phyloP scores from a whole-genome alignment of 2,113 vertebrate species.

The Drymodes brunneopygia region DNA sequence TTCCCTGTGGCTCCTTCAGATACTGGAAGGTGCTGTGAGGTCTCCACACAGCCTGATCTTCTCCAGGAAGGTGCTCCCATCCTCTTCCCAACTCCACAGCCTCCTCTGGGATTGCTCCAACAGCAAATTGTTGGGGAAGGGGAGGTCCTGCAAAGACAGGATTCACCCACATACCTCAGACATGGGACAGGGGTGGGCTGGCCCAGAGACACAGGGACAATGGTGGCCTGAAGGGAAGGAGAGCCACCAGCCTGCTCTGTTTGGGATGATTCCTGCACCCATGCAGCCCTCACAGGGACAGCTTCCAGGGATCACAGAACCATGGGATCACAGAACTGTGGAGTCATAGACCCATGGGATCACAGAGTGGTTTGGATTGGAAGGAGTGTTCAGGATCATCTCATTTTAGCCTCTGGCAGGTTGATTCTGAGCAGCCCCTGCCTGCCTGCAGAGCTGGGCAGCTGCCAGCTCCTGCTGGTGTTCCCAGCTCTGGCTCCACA shows the following conservation, averaged over 20 bases:
- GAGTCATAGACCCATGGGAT: not conserved
- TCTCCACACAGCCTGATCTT: not conserved
- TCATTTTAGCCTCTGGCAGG: not conserved
- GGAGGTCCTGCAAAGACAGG: not conserved
- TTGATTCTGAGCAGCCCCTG: not conserved
- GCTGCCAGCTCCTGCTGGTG: not conserved
- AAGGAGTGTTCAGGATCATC: not conserved
- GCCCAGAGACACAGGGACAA: not conserved
- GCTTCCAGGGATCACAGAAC: not conserved
- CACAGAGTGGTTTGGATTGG: not conserved
- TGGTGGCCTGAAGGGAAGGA: not conserved
- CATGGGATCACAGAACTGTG: too few species aligned
- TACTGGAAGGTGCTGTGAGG: not conserved
- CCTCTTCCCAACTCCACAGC: not conserved
- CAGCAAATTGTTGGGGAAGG: not conserved
- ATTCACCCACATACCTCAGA: not conserved
- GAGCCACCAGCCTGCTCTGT: not conserved
- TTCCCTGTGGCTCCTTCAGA: not conserved
- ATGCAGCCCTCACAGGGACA: not conserved
- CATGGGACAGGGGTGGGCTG: accelerated
- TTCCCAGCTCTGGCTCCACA: not conserved
- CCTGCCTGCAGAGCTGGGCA: not conserved
- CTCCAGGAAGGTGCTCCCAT: not conserved
- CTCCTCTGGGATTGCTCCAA: not conserved
- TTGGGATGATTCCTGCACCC: not conserved